These are phyloP conservation scores for Mixornis gularis DNA, from an alignment of 2,113 vertebrate genomes.

Conservation along the genomic window DNA sequence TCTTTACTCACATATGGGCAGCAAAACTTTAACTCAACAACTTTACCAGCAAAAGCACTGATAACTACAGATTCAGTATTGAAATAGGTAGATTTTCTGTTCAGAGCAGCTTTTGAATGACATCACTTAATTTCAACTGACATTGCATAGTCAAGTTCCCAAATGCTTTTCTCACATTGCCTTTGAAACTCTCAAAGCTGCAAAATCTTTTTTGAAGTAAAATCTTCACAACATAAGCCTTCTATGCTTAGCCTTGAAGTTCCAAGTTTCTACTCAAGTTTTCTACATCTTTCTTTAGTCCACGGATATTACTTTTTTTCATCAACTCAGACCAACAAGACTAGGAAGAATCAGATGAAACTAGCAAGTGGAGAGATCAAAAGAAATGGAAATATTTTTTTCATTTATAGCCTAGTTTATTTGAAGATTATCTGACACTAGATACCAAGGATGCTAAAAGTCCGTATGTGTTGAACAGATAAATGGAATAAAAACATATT, in stretches of 20 bases:
- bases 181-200: slow-evolving; percentile 1
- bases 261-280: neutral
- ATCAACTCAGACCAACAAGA: neutral
- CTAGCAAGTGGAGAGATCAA: neutral
- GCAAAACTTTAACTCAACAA: neutral
- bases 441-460: neutral
- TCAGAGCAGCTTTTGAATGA: neutral
- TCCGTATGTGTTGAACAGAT: neutral
- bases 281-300: neutral
- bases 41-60: neutral
- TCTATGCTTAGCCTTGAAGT: neutral
- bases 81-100: neutral
- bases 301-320: neutral
- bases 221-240: neutral
- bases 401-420: neutral
- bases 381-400: neutral
- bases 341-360: neutral
- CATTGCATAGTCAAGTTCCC: neutral
- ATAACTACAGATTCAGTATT: neutral
- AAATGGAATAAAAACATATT: neutral
- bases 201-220: neutral
- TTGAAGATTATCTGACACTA: neutral
- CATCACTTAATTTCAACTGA: neutral
- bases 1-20: neutral
- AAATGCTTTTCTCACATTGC: neutral